Percentiles rank a stretch among this genome's conserved stretches.
Evolutionary conservation across 2,797 vertebrate species (phyloP).

Genomic region (Scolopax bukidnonensis): DNA sequence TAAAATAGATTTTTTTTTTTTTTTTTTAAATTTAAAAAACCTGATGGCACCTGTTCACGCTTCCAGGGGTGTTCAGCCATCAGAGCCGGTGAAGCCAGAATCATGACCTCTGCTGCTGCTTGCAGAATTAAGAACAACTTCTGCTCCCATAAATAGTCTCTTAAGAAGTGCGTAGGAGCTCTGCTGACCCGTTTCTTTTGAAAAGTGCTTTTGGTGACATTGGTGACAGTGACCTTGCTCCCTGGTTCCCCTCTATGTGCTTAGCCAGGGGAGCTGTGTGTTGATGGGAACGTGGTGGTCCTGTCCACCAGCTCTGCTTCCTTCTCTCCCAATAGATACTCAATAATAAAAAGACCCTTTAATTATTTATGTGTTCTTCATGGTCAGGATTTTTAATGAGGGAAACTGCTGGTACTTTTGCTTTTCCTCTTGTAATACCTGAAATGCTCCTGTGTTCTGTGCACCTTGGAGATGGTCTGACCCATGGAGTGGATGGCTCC

Average conservation of each 20-base stretch:
- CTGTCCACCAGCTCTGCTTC: background rate
- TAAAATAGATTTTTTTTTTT: background rate
- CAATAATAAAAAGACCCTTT: background rate
- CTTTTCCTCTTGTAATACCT: background rate
- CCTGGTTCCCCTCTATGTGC: background rate
- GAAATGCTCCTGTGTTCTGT: background rate
- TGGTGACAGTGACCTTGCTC: background rate
- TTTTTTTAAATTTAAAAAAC: background rate
- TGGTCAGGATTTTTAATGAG: background rate
- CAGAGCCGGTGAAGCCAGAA: background rate
- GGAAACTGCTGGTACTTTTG: background rate
- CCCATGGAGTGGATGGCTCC: background rate
- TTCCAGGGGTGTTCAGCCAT: background rate
- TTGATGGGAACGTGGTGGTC: background rate
- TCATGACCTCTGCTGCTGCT: slow-evolving; percentile 5
- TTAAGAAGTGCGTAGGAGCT: slow-evolving; percentile 40
- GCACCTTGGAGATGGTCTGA: background rate
- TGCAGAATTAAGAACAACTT: background rate
- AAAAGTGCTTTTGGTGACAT: background rate
- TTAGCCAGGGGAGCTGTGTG: background rate
- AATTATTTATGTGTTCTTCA: background rate
- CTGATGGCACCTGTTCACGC: background rate
- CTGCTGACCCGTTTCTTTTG: background rate
- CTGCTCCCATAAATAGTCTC: slow-evolving; percentile 54
- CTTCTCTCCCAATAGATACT: background rate